These are phyloP conservation scores for Lissocephala sabroskyi DNA, from an alignment of 2,888 invertebrate genomes.

Conservation along the genomic window DNA sequence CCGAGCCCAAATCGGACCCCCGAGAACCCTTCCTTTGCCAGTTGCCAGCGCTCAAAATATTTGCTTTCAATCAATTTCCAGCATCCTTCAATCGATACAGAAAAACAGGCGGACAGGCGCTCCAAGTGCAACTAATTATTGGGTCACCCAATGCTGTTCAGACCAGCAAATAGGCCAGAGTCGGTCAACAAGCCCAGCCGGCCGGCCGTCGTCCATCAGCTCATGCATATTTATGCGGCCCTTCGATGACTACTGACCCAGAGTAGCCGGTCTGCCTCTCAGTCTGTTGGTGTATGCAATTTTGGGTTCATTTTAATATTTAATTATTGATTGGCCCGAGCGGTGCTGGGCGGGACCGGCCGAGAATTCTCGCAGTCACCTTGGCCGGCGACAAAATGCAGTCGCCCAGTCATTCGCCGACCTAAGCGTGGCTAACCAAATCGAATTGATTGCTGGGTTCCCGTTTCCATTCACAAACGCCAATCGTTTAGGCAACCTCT, in stretches of 20 bases:
- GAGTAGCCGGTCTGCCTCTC: not conserved
- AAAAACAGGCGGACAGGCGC: constrained; percentile 23
- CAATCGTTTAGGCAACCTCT: no score
- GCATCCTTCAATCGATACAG: no score
- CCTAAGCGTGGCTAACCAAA: no score
- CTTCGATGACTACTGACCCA: no score
- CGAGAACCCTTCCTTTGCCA: constrained; percentile 41
- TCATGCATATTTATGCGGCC: constrained; percentile 6
- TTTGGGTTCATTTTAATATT: constrained; percentile 48
- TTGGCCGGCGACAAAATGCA: no score
- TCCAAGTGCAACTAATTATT: constrained; percentile 51
- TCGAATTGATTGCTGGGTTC: no score
- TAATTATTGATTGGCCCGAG: constrained; percentile 27
- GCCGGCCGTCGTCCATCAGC: not conserved
- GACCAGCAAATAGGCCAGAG: not conserved
- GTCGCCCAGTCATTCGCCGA: not conserved
- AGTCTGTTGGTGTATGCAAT: no score
- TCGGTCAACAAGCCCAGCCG: no score
- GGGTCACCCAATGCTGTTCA: constrained; percentile 6
- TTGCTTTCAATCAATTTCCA: constrained; percentile 35
- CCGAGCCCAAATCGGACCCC: constrained; percentile 47
- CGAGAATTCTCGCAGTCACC: no score
- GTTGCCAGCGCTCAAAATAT: constrained; percentile 17
- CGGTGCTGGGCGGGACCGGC: no score
- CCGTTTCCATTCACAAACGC: no score